Percentiles rank a stretch among this genome's conserved stretches.
phyloP scores from a whole-genome alignment of 2,113 vertebrate genomes.

The Haemorhous mexicanus region DNA sequence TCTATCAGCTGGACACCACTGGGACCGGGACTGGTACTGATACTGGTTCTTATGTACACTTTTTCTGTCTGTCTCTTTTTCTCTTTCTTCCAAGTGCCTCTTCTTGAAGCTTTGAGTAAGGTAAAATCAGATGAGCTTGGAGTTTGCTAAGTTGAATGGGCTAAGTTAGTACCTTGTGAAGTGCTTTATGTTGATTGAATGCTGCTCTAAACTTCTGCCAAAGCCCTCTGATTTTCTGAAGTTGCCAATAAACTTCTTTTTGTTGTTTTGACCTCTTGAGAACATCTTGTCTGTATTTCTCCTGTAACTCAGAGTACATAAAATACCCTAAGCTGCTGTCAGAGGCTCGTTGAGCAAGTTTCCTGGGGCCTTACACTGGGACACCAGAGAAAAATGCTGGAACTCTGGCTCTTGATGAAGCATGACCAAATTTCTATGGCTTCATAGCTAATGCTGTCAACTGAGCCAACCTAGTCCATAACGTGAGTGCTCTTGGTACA shows the following conservation, averaged over 20 bases:
- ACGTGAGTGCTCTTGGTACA: background rate
- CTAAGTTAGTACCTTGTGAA: background rate
- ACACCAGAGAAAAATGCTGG: background rate
- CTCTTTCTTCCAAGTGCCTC: background rate
- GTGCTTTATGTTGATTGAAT: background rate
- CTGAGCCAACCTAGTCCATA: background rate
- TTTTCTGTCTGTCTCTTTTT: background rate
- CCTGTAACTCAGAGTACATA: background rate
- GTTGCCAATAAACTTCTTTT: background rate
- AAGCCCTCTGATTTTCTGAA: background rate
- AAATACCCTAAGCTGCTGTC: background rate
- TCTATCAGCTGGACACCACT: background rate
- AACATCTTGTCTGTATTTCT: background rate
- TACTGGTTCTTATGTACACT: background rate
- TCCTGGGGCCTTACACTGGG: background rate
- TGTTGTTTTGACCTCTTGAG: background rate
- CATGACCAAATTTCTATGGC: background rate
- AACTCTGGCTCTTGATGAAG: background rate
- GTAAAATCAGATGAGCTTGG: background rate
- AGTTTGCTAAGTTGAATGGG: background rate
- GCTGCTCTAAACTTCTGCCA: background rate
- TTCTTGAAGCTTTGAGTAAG: background rate
- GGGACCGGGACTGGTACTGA: rapidly evolving
- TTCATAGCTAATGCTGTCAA: background rate
- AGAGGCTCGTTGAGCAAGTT: rapidly evolving